Percentiles rank a stretch among this genome's conserved stretches.
phyloP scores from a whole-genome alignment of 1,140 invertebrate species.

The Octopus sinensis region DNA sequence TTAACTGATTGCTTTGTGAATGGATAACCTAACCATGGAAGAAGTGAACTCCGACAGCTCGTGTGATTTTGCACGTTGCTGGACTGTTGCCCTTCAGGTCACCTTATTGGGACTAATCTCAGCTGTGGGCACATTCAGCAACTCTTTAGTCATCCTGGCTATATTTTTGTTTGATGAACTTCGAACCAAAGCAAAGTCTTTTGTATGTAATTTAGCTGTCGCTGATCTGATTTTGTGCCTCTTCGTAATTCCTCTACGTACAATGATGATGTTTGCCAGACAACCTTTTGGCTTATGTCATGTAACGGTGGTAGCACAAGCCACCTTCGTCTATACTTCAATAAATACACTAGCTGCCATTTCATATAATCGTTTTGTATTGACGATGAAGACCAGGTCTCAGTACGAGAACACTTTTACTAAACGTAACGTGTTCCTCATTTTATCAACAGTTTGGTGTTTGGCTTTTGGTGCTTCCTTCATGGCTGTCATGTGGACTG shows the following conservation, averaged over 20 bases:
- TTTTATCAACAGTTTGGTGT: conserved; percentile 9
- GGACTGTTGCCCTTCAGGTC: not conserved
- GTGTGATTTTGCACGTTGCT: conserved; percentile 6
- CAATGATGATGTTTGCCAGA: conserved; percentile 12
- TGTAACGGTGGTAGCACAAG: conserved; percentile 6
- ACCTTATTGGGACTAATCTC: not conserved
- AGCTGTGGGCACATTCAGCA: conserved; percentile 21
- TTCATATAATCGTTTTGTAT: conserved; percentile 7
- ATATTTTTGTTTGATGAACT: conserved; percentile 21
- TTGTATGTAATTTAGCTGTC: conserved; percentile 27
- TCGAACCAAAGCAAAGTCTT: conserved; percentile 26
- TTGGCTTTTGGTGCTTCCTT: conserved; percentile 10
- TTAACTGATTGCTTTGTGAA: not conserved
- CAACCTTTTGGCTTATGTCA: conserved; percentile 5
- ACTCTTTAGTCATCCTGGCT: conserved; percentile 26
- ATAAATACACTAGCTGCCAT: conserved; percentile 13
- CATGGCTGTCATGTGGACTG: conserved; percentile 14
- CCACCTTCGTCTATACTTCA: not conserved
- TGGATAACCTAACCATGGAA: not conserved
- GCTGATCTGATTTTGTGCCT: conserved; percentile 23
- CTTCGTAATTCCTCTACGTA: conserved; percentile 2
- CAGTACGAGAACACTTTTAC: conserved; percentile 15
- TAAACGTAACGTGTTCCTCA: conserved; percentile 9
- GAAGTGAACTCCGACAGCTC: not conserved
- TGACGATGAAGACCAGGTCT: conserved; percentile 6